Evolutionary conservation across 2,113 vertebrate genomes (phyloP).

Genomic region (Halichoeres trimaculatus): DNA sequence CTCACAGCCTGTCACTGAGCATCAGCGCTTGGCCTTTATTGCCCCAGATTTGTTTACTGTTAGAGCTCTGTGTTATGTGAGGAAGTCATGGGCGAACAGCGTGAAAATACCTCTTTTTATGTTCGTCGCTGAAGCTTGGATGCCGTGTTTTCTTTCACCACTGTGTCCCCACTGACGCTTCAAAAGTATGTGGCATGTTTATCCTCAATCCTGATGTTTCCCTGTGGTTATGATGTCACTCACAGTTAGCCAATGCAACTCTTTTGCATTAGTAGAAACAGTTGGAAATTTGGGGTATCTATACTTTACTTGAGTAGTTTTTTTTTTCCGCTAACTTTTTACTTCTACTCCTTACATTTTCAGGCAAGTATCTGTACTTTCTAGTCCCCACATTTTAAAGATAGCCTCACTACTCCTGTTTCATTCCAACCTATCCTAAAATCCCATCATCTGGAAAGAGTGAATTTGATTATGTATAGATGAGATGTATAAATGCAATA

Average conservation of each 20-base stretch:
- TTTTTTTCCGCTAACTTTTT: too few species aligned
- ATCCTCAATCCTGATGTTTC: conserved; percentile 25
- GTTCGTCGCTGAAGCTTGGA: not conserved
- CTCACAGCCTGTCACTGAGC: conserved; percentile 75
- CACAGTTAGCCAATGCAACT: conserved; percentile 6
- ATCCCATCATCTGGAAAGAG: too few species aligned
- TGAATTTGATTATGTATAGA: too few species aligned
- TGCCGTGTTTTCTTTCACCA: conserved; percentile 11
- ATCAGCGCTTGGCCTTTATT: conserved; percentile 66
- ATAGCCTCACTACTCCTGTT: too few species aligned
- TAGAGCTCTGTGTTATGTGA: conserved; percentile 36
- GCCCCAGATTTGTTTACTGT: conserved; percentile 64
- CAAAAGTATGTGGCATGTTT: conserved; percentile 24
- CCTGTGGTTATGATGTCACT: conserved; percentile 33
- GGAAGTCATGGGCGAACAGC: conserved; percentile 25
- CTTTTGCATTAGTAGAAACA: conserved; percentile 21
- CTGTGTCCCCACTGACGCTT: conserved; percentile 6
- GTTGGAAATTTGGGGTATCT: too few species aligned
- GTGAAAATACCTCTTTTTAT: conserved; percentile 31
- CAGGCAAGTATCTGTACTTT: too few species aligned
- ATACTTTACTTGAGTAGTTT: too few species aligned
- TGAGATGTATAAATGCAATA: too few species aligned
- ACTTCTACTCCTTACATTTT: too few species aligned
- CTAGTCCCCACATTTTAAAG: too few species aligned
- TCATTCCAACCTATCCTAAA: too few species aligned